phyloP scores from a whole-genome alignment of 1,140 invertebrate genomes.

The Cotesia glomerata region DNA sequence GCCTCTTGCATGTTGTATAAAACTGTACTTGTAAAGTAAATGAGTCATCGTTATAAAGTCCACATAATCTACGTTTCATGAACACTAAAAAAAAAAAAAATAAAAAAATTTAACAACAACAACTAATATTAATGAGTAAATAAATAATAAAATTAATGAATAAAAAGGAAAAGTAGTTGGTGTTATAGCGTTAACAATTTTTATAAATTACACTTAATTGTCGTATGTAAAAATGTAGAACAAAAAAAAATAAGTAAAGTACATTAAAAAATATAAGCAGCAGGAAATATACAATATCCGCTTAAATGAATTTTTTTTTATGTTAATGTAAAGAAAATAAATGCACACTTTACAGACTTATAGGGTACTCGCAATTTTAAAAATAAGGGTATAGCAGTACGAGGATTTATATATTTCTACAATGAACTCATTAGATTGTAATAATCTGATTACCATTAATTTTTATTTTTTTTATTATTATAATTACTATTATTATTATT shows the following conservation, averaged over 20 bases:
- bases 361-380: not conserved
- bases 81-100: slow-evolving; percentile 12
- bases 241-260: not conserved
- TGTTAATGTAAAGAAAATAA: not conserved
- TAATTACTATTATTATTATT: too few relatives aligned
- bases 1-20: slow-evolving; percentile 10
- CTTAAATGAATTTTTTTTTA: not conserved
- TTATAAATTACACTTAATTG: too few relatives aligned
- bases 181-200: not conserved
- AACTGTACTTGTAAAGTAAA: slow-evolving; percentile 16
- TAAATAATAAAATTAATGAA: slow-evolving; percentile 10
- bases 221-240: not conserved
- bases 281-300: slow-evolving; percentile 19
- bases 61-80: slow-evolving; percentile 18
- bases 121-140: not conserved
- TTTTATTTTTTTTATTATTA: slow-evolving; percentile 12
- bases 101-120: slow-evolving; percentile 20
- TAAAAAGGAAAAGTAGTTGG: not conserved
- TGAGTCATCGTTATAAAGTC: slow-evolving; percentile 22
- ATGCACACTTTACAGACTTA: not conserved
- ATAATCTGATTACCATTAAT: slow-evolving; percentile 23
- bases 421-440: slow-evolving; percentile 19
- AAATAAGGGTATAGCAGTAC: too few relatives aligned
- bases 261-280: not conserved
- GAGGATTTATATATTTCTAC: slow-evolving; percentile 34